Base-by-base conservation (phyloP, 2,797 vertebrate genomes). In the Rhodeus uyekii region DNA sequence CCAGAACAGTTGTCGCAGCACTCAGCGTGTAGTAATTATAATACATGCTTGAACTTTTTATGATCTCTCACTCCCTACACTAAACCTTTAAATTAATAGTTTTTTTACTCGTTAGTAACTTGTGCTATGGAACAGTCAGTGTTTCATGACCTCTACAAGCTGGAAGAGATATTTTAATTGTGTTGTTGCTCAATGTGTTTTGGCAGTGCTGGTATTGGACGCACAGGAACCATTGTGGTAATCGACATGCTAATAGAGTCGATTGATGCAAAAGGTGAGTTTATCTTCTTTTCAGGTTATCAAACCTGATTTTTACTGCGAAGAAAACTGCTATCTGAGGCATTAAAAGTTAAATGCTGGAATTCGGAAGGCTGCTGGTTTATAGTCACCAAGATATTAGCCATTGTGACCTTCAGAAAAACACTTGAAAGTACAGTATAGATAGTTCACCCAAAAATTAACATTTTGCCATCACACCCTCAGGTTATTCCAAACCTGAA, bases 191-290 rank as follows among this genome's bases (percentile, higher is more conserved):
- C 22, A 36, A 24, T 86, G 75, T 79, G 83, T 44, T 90, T 88
- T 58, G 91, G 67, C 92, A 99, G 98, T 29, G 98, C 98, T 82
- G 98, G 98, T 80, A 99, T 99, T 3, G 98, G 98, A 71, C 96
- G 98, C 50, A 99, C 98, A 0, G 98, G 98, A 44, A 99, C 98
- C 36, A 97, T 99, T 83, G 94, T 99, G 14, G 96, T 97, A 88
- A 96, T 99, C 0, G 98, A 99, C 89, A 99, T 99, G 96, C 96
- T 99, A 81, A 86, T 98, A 82, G 95, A 98, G 48, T 94, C 91
- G 55, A 97, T 99, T 86, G 91, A 96, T 74, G 91, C 89, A 71
- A 94, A 96, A 88, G 98, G 98, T 99, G 88, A 93, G 93, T 64
- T 60, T 32, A 24, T 42, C 18, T 29, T 32, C 27, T 38, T 14